These are phyloP conservation scores for Zalophus californianus DNA, from an alignment of 2,797 vertebrate genomes.

Conservation along the genomic window DNA sequence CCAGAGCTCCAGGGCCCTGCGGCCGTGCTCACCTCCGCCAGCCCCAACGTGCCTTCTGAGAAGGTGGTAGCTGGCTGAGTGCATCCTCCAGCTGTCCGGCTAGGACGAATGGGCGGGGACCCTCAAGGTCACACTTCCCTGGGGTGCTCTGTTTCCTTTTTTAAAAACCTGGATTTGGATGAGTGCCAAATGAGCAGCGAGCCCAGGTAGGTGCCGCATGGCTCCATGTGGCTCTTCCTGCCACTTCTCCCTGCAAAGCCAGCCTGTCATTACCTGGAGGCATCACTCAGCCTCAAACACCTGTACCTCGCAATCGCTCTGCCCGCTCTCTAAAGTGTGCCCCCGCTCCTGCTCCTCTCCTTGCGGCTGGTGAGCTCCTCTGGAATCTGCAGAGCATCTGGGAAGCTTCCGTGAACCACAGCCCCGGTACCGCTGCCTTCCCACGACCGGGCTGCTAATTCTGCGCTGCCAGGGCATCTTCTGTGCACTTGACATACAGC, in stretches of 20 bases:
- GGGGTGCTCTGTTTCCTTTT: not conserved
- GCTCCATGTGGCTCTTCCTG: not conserved
- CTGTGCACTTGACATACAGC: accelerated
- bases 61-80: not conserved
- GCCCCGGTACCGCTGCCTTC: accelerated
- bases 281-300: not conserved
- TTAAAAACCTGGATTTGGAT: not conserved
- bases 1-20: accelerated
- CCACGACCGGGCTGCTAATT: not conserved
- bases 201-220: not conserved
- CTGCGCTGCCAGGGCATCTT: not conserved
- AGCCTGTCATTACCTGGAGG: not conserved
- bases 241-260: not conserved
- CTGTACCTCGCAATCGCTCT: not conserved
- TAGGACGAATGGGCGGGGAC: not conserved
- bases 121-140: not conserved
- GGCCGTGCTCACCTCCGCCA: not conserved
- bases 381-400: not conserved
- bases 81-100: not conserved
- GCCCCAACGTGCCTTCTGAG: not conserved
- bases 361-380: not conserved
- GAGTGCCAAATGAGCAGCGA: not conserved
- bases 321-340: not conserved
- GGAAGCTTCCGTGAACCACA: not conserved
- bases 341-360: not conserved